Base-by-base conservation (phyloP, 2,888 invertebrate genomes). In the Zele albiditarsus region DNA sequence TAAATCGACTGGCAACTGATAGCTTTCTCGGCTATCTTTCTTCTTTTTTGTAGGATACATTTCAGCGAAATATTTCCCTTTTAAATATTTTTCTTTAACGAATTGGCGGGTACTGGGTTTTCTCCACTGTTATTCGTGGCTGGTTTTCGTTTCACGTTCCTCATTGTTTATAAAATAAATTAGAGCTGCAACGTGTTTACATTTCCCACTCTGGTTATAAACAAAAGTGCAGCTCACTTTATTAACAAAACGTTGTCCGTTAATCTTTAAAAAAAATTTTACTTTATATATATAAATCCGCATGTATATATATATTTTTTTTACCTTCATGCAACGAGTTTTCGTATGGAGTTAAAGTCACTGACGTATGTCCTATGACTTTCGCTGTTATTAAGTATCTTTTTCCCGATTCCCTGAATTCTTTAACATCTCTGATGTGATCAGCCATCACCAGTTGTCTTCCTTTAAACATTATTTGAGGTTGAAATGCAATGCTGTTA, bases 71-170 rank as follows among this genome's bases (percentile, higher is more conserved):
- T 77, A 57, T 46, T 63, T 31, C 28, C 74, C 78, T 70, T 80
- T 79, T 4, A 79, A 72, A 57, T 79, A 80, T 33, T 78, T 80
- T 14, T 76, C 70, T 69, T 80, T 75, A 6, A 71, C 73, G 70
- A 80, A 77, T 71, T 78, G 80, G 27, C 74, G 76, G 42, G 75
- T 74, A 63, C 73, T 75, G 57, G 79, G 76, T 58, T 76, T 79
- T 20, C 76, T 77, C 76, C 80, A 80, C 69, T 78, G 76, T 66
- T 80, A 78, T 63, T 79, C 79, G 42, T 75, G 58, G 74, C 75
- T 71, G 0, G 79, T 79, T 77, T 75, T 79, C 14, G 79, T 63
- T 16, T 71, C 31, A 58, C 77, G 78, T 42, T 71, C 77, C 42
- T 80, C 71, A 28, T 78, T 57, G 53, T 76, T 77, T 4, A 78